Percentiles rank a stretch among this genome's conserved stretches.
These are phyloP conservation scores for Pteromalus puparum DNA, from an alignment of 1,140 invertebrate species.

Conservation along the genomic window DNA sequence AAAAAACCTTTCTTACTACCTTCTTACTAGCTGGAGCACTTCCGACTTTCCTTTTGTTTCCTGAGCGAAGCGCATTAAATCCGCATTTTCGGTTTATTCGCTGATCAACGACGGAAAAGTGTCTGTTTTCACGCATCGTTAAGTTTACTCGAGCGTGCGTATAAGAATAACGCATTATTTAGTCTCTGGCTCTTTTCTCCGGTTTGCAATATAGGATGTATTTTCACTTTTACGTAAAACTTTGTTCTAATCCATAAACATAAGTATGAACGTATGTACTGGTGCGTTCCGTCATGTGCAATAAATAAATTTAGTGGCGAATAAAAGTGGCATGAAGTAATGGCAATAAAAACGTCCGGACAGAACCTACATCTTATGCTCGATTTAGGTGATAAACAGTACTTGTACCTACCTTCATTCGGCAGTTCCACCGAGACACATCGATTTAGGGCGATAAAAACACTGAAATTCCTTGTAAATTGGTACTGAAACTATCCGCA, in stretches of 20 bases:
- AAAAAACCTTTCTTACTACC: not conserved
- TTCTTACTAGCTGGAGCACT: slow-evolving; percentile 14
- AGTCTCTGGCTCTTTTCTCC: too few relatives aligned
- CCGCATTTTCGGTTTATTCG: not conserved
- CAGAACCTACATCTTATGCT: not conserved
- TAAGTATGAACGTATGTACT: too few relatives aligned
- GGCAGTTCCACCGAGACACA: not conserved
- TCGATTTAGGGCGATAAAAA: too few relatives aligned
- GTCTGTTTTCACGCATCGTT: not conserved
- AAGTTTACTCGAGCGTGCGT: not conserved
- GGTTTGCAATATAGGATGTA: too few relatives aligned
- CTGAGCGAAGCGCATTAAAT: not conserved
- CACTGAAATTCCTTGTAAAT: slow-evolving; percentile 30
- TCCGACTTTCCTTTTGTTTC: slow-evolving; percentile 47
- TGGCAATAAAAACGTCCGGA: too few relatives aligned
- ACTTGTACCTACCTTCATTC: not conserved
- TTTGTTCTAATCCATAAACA: too few relatives aligned
- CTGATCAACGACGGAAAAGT: slow-evolving; percentile 15
- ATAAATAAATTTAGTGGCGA: too few relatives aligned
- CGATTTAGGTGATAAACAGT: slow-evolving; percentile 5
- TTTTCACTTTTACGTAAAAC: too few relatives aligned
- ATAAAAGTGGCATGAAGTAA: too few relatives aligned
- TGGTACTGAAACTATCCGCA: not conserved
- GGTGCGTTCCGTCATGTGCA: too few relatives aligned
- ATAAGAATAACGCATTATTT: not conserved